phyloP scores from a whole-genome alignment of 2,888 invertebrate genomes.

The Elmis aenea region DNA sequence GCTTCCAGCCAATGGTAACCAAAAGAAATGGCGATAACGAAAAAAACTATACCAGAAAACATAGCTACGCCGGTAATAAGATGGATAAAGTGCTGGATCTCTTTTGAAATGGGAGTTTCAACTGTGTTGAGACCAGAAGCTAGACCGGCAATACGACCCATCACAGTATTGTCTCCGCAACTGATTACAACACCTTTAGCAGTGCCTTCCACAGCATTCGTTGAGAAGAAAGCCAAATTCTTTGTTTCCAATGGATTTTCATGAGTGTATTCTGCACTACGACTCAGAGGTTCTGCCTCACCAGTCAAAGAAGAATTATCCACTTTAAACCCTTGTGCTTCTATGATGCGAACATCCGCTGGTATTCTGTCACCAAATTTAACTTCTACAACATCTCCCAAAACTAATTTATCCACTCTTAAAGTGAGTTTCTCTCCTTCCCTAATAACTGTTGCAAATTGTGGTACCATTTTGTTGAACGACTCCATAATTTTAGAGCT shows the following conservation, averaged over 20 bases:
- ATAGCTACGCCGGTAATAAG: conserved; percentile 54
- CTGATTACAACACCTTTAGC: conserved; percentile 61
- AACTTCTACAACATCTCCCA: conserved; percentile 80
- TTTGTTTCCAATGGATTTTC: conserved; percentile 69
- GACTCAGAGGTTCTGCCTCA: conserved; percentile 65
- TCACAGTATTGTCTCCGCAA: conserved; percentile 61
- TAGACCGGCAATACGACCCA: conserved; percentile 66
- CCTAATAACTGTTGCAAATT: conserved; percentile 64
- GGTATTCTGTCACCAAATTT: conserved; percentile 79
- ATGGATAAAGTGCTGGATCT: conserved; percentile 67
- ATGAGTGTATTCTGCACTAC: conserved; percentile 60
- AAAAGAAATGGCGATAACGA: conserved; percentile 56
- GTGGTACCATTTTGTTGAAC: conserved; percentile 75
- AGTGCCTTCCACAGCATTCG: conserved; percentile 71
- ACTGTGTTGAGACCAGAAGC: conserved; percentile 60
- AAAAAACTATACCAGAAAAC: conserved; percentile 55
- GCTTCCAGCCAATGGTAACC: conserved; percentile 60
- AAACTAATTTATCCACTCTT: conserved; percentile 62
- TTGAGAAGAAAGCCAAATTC: conserved; percentile 77
- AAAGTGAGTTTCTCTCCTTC: conserved; percentile 57
- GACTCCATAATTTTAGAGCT: conserved; percentile 79
- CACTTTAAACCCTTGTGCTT: conserved; percentile 48
- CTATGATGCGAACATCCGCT: conserved; percentile 74
- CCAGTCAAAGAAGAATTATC: conserved; percentile 59
- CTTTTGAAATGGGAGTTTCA: conserved; percentile 71